These are phyloP conservation scores for Trichonephila clavata DNA, from an alignment of 1,140 invertebrate genomes.

Conservation along the genomic window DNA sequence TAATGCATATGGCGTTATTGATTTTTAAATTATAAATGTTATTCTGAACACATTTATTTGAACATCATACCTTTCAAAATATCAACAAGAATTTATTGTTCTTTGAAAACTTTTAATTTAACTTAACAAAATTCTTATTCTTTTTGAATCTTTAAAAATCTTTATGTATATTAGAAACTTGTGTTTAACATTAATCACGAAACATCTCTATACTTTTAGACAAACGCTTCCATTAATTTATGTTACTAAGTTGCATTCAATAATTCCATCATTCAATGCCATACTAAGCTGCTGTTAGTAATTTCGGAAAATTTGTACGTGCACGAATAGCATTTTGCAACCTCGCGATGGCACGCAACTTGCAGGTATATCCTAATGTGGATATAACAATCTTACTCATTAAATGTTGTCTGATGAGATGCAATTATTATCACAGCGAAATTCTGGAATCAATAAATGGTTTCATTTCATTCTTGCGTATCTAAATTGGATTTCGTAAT, in stretches of 20 bases:
- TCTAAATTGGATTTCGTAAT: slow-evolving; percentile 19
- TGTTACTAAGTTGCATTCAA: not conserved
- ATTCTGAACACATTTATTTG: no score
- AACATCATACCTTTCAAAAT: no score
- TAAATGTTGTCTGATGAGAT: slow-evolving; percentile 8
- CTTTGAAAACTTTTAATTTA: no score
- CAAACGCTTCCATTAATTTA: not conserved
- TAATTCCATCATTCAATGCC: not conserved
- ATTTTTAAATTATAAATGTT: no score
- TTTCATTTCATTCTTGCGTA: not conserved
- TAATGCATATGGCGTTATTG: no score
- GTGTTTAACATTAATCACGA: not conserved
- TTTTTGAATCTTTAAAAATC: not conserved
- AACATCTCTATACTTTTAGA: not conserved
- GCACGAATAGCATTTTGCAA: not conserved
- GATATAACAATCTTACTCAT: not conserved
- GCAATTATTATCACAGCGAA: not conserved
- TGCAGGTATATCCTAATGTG: not conserved
- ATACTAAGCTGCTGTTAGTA: not conserved
- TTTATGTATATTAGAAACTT: not conserved
- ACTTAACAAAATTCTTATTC: not conserved
- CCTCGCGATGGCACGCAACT: not conserved
- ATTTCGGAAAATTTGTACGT: not conserved
- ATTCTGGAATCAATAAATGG: slow-evolving; percentile 21
- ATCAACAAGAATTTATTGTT: no score